Percentiles rank a stretch among this genome's conserved stretches.
These are phyloP conservation scores for Corvus hawaiiensis DNA, from an alignment of 2,113 vertebrate species.

Conservation along the genomic window DNA sequence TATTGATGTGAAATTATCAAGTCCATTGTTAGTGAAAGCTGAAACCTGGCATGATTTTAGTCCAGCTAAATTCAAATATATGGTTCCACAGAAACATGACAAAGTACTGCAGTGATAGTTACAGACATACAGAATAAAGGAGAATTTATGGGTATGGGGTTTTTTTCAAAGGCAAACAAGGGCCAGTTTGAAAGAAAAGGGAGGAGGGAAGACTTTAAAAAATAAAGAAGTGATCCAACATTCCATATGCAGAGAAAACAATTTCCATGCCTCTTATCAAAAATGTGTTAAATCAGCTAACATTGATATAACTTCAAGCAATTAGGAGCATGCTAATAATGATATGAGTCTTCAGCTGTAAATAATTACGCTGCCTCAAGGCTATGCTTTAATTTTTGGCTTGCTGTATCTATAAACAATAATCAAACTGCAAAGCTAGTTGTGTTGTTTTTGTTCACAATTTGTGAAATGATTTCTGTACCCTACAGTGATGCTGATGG, in stretches of 20 bases:
- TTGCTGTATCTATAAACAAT: constrained; percentile 99
- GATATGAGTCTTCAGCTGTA: constrained; percentile 99
- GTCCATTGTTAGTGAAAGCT: constrained; percentile 25
- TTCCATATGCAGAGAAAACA: constrained; percentile 86
- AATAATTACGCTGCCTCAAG: constrained; percentile 98
- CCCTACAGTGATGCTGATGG: constrained; percentile 87
- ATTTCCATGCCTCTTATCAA: constrained; percentile 88
- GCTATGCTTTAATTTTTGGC: constrained; percentile 96
- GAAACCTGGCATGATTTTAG: background rate
- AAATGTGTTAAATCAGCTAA: constrained; percentile 96
- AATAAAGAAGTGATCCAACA: constrained; percentile 58
- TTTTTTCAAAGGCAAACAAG: background rate
- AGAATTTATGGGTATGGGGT: background rate
- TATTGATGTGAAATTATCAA: constrained; percentile 20
- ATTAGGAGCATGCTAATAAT: constrained; percentile 99
- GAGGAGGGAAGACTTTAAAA: constrained; percentile 43
- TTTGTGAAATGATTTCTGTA: constrained; percentile 85
- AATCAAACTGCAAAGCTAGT: constrained; percentile 97
- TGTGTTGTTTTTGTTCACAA: constrained; percentile 80
- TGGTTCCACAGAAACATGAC: background rate
- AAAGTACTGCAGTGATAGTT: background rate
- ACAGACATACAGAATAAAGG: background rate
- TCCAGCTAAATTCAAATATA: constrained; percentile 15
- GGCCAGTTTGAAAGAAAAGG: background rate
- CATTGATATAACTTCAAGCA: constrained; percentile 99